Evolutionary conservation across 2,888 invertebrate species (phyloP).

Genomic region (Matsumyia berberina): DNA sequence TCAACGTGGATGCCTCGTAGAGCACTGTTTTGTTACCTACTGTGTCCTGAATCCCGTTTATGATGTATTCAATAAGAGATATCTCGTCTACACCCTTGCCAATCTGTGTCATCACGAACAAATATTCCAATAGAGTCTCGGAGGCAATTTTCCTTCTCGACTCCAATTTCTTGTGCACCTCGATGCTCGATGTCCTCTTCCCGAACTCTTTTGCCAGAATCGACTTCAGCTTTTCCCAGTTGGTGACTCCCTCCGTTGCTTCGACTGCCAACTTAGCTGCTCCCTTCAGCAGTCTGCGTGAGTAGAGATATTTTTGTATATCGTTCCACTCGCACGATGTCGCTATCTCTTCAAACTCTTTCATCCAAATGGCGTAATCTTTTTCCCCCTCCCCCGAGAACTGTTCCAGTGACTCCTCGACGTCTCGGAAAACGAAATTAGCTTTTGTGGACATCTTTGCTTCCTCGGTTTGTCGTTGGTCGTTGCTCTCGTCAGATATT

Average conservation of each 20-base stretch:
- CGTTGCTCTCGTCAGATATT: too few relatives aligned
- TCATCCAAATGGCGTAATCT: slow-evolving; percentile 23
- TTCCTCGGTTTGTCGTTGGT: too few relatives aligned
- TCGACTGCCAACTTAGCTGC: slow-evolving; percentile 39
- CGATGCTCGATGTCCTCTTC: background rate
- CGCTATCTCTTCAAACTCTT: slow-evolving; percentile 38
- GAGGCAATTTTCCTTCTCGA: slow-evolving; percentile 3
- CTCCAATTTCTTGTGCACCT: slow-evolving; percentile 24
- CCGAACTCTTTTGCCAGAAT: slow-evolving; percentile 36
- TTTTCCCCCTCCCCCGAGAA: slow-evolving; percentile 14
- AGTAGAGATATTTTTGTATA: slow-evolving; percentile 41
- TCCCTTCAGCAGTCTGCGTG: slow-evolving; percentile 36
- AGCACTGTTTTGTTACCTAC: too few relatives aligned
- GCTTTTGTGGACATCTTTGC: slow-evolving; percentile 1
- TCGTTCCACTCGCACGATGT: slow-evolving; percentile 42
- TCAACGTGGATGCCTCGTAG: too few relatives aligned
- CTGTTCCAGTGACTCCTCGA: slow-evolving; percentile 34
- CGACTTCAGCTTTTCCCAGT: slow-evolving; percentile 19
- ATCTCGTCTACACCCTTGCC: slow-evolving; percentile 19
- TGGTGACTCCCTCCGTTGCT: slow-evolving; percentile 7
- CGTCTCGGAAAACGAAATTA: slow-evolving; percentile 31
- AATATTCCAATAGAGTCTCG: slow-evolving; percentile 40
- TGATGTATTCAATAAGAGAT: slow-evolving; percentile 6
- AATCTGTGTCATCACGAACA: slow-evolving; percentile 38
- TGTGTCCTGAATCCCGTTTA: too few relatives aligned